Conservation (phyloP, 2,797 vertebrate species). For the Pipistrellus nathusii region DNA sequence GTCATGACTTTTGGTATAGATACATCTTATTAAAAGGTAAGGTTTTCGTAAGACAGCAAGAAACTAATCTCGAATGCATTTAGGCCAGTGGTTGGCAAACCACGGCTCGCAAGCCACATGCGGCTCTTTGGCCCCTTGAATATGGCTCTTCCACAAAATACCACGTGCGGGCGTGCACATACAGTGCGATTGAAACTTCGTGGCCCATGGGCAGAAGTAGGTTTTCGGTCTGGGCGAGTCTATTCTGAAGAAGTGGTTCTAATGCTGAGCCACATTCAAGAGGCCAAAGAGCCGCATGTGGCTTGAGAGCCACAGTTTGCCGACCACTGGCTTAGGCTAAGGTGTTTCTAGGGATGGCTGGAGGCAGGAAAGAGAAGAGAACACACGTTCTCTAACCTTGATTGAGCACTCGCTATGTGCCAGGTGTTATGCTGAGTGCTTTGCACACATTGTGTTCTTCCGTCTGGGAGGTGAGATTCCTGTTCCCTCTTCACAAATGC, state of each 20-base stretch:
- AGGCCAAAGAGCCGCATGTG: too few species aligned
- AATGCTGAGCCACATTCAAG: too few species aligned
- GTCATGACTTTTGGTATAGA: not conserved
- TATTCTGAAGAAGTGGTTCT: too few species aligned
- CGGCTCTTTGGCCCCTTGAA: too few species aligned
- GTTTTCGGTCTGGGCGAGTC: too few species aligned
- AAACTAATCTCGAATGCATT: not conserved
- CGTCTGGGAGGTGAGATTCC: not conserved
- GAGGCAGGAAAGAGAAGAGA: not conserved
- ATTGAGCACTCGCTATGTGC: not conserved
- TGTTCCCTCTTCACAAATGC: slow-evolving; percentile 4
- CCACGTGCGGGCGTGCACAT: too few species aligned
- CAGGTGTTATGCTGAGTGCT: not conserved
- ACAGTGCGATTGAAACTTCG: too few species aligned
- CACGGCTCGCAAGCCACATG: too few species aligned
- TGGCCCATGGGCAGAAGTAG: too few species aligned
- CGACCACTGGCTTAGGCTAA: not conserved
- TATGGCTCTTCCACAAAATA: too few species aligned
- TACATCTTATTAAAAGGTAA: not conserved
- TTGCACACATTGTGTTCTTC: not conserved
- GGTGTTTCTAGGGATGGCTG: not conserved
- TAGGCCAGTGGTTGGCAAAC: not conserved
- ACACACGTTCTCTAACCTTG: not conserved
- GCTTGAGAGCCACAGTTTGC: too few species aligned
- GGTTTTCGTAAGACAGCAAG: slow-evolving; percentile 2